Evolutionary conservation across 2,113 vertebrate genomes (phyloP).

Genomic region (Ramphastos sulfuratus): DNA sequence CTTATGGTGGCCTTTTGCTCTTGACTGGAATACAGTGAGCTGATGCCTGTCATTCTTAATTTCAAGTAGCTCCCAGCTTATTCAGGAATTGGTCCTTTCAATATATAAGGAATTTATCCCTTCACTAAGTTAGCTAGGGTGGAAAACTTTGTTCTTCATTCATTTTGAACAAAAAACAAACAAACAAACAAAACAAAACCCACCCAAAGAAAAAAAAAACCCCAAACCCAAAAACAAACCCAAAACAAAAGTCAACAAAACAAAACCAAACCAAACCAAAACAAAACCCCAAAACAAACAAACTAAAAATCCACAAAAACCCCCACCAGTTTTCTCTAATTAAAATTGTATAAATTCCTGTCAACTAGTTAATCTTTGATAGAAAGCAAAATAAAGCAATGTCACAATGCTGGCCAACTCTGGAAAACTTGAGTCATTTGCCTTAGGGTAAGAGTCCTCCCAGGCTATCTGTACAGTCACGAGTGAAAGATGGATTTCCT

Average conservation of each 20-base stretch:
- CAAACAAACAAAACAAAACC: not conserved
- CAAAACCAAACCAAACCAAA: not conserved
- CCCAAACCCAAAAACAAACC: not conserved
- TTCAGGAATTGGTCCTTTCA: not conserved
- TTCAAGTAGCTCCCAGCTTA: not conserved
- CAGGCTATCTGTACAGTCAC: not conserved
- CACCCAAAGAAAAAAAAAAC: not conserved
- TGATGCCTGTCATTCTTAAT: not conserved
- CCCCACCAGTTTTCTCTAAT: not conserved
- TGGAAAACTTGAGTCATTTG: not conserved
- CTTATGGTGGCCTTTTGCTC: not conserved
- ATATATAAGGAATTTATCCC: not conserved
- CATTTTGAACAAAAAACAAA: not conserved
- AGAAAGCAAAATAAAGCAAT: not conserved
- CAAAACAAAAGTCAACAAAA: not conserved
- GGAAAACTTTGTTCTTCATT: not conserved
- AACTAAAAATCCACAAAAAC: not conserved
- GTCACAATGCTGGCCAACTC: not conserved
- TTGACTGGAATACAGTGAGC: not conserved
- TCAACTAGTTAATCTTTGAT: not conserved
- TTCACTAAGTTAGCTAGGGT: not conserved
- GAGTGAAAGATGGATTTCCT: not conserved
- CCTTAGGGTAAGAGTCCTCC: not conserved
- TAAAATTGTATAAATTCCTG: not conserved
- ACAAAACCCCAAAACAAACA: too few relatives aligned